Percentiles rank a stretch among this genome's conserved stretches.
These are phyloP conservation scores for Grallaria varia DNA, from an alignment of 2,113 vertebrate genomes.

Conservation along the genomic window DNA sequence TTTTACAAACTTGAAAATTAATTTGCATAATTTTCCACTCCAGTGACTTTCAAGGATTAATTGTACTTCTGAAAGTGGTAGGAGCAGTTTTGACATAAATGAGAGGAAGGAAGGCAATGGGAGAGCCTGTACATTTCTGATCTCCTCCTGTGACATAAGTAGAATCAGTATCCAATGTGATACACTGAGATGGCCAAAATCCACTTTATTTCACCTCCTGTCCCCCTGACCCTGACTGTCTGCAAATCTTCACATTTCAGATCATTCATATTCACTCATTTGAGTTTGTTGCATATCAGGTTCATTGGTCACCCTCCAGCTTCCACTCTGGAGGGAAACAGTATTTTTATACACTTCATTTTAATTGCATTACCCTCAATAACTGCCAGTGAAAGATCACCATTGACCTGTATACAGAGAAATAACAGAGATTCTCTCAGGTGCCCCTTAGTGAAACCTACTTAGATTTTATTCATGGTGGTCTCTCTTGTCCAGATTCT, in stretches of 20 bases:
- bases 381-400: background rate
- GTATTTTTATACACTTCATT: background rate
- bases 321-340: background rate
- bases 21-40: slow-evolving; percentile 20
- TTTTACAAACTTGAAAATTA: slow-evolving; percentile 28
- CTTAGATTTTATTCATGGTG: background rate
- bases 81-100: background rate
- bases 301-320: background rate
- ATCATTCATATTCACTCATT: background rate
- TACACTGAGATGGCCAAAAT: background rate
- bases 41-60: background rate
- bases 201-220: background rate
- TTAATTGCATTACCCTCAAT: background rate
- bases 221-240: background rate
- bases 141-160: background rate
- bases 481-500: background rate
- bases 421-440: background rate
- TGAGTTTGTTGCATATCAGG: background rate
- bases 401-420: background rate
- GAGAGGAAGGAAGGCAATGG: background rate
- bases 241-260: background rate
- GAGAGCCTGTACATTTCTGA: background rate
- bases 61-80: background rate
- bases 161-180: background rate
- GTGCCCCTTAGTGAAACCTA: background rate